Conservation (phyloP, 1,140 invertebrate species). For the Zophobas morio region DNA sequence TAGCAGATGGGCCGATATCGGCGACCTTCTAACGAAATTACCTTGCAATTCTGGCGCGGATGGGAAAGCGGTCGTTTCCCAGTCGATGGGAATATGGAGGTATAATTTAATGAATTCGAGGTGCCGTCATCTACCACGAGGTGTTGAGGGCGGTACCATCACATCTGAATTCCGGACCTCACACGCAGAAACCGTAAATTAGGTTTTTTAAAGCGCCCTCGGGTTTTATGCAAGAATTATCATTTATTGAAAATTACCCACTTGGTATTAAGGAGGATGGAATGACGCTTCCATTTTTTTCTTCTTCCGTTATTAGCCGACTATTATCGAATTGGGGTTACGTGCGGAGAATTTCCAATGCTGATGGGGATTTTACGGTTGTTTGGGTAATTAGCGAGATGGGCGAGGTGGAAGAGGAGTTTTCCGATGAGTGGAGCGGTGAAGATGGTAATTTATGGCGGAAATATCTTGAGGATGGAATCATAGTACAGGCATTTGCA, state of each 20-base stretch:
- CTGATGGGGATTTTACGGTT: not conserved
- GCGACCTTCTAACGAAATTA: conserved; percentile 46
- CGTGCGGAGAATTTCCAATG: not conserved
- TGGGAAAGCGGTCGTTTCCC: conserved; percentile 9
- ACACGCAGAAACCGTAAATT: conserved; percentile 54
- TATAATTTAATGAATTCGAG: conserved; percentile 36
- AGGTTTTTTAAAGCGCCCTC: conserved; percentile 52
- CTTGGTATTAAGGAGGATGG: not conserved
- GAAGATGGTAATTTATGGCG: too few species aligned
- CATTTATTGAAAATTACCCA: conserved; percentile 39
- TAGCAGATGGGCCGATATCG: conserved; percentile 13
- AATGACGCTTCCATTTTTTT: conserved; percentile 14
- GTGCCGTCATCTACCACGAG: conserved; percentile 40
- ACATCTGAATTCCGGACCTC: conserved; percentile 55
- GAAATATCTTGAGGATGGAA: too few species aligned
- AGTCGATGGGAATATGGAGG: conserved; percentile 8
- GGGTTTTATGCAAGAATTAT: conserved; percentile 43
- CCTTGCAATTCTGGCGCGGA: conserved; percentile 33
- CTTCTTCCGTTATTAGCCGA: not conserved
- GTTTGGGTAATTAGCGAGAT: not conserved
- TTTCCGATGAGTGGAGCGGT: too few species aligned
- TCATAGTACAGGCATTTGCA: too few species aligned
- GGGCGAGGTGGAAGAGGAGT: too few species aligned
- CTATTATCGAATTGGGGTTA: conserved; percentile 7
- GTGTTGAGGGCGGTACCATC: conserved; percentile 53